Percentiles rank a stretch among this genome's conserved stretches.
phyloP scores from a whole-genome alignment of 1,140 invertebrate species.

The Chymomyza costata region DNA sequence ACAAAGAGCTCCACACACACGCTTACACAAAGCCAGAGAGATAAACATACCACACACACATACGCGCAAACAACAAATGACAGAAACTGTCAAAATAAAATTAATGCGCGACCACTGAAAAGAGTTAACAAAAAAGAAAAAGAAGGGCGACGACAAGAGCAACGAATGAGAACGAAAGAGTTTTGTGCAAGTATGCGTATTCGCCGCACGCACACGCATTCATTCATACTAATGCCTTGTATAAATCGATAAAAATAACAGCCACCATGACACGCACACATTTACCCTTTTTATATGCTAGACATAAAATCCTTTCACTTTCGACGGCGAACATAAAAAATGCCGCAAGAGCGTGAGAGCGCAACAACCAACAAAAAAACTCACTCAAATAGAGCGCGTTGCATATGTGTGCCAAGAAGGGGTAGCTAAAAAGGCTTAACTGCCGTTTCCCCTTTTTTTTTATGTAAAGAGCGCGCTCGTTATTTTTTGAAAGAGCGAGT shows the following conservation, averaged over 20 bases:
- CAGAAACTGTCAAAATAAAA: constrained; percentile 58
- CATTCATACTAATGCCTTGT: constrained; percentile 8
- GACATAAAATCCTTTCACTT: constrained; percentile 61
- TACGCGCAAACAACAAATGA: constrained; percentile 25
- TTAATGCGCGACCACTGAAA: constrained; percentile 55
- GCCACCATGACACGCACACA: constrained; percentile 16
- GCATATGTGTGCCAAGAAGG: constrained; percentile 35
- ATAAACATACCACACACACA: constrained; percentile 9
- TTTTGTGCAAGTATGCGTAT: constrained; percentile 31
- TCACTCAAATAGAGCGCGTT: constrained; percentile 37
- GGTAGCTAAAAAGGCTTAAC: constrained; percentile 41
- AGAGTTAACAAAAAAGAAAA: too few relatives aligned
- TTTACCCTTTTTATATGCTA: constrained; percentile 44
- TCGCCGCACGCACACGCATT: constrained; percentile 37
- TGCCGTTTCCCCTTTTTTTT: constrained; percentile 46
- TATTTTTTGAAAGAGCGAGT: constrained; percentile 31
- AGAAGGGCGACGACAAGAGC: constrained; percentile 20
- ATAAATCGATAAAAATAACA: constrained; percentile 46
- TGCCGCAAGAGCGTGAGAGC: constrained; percentile 17
- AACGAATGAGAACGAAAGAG: constrained; percentile 55
- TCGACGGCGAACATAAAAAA: constrained; percentile 36
- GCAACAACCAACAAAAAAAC: constrained; percentile 21
- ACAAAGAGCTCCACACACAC: constrained; percentile 19
- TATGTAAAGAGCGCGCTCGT: constrained; percentile 20
- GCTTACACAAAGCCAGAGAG: not conserved